Percentiles rank a stretch among this genome's conserved stretches.
phyloP scores from a whole-genome alignment of 2,797 vertebrate species.

The Telmatherina bonti region DNA sequence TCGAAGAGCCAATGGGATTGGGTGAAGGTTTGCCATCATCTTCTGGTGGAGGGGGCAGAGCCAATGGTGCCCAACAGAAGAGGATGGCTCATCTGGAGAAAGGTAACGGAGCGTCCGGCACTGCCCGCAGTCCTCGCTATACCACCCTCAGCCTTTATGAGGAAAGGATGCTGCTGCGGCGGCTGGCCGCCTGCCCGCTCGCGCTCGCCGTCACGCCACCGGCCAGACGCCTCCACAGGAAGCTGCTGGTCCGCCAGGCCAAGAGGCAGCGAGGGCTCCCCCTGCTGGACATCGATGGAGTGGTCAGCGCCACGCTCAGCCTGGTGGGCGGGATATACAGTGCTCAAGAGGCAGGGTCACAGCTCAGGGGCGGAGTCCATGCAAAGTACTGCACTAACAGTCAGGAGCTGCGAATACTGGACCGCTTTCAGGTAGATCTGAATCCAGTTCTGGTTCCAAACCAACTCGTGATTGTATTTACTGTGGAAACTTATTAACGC shows the following conservation, averaged over 20 bases:
- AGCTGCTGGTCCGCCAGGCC: slow-evolving; percentile 91
- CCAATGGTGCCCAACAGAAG: slow-evolving; percentile 66
- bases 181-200: slow-evolving; percentile 89
- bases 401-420: slow-evolving; percentile 92
- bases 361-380: slow-evolving; percentile 45
- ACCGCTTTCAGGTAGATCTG: slow-evolving; percentile 87
- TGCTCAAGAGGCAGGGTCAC: slow-evolving; percentile 77
- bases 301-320: slow-evolving; percentile 88
- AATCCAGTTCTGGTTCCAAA: too few species aligned
- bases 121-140: slow-evolving; percentile 66
- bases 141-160: slow-evolving; percentile 89
- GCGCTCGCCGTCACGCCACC: slow-evolving; percentile 91
- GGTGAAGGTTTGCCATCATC: slow-evolving; percentile 58
- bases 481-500: too few species aligned
- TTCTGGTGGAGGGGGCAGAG: background rate
- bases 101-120: slow-evolving; percentile 31
- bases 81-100: slow-evolving; percentile 80
- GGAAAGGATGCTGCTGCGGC: slow-evolving; percentile 90
- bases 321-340: slow-evolving; percentile 92
- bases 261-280: slow-evolving; percentile 92
- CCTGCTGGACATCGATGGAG: slow-evolving; percentile 92
- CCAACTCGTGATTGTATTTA: too few species aligned
- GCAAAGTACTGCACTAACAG: slow-evolving; percentile 86
- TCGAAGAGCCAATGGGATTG: slow-evolving; percentile 68
- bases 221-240: slow-evolving; percentile 90